Conservation (phyloP, 2,797 vertebrate genomes). For the Gymnodraco acuticeps region DNA sequence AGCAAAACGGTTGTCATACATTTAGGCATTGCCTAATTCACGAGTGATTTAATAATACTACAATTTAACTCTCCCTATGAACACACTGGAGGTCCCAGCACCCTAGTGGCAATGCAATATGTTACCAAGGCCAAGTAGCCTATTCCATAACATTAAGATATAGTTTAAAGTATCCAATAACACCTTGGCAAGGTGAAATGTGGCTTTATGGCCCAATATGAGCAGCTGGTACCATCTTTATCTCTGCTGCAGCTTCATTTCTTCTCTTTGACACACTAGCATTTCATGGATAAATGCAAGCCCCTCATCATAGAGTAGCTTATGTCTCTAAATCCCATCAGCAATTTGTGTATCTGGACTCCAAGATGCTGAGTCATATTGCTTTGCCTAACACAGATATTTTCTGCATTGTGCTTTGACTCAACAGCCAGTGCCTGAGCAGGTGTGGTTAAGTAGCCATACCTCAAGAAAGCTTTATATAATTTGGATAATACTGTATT, state of each 20-base stretch:
- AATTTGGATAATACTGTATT: neutral
- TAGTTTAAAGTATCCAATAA: neutral
- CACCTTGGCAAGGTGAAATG: neutral
- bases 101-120: neutral
- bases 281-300: constrained; percentile 28
- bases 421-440: constrained; percentile 43
- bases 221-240: constrained; percentile 1
- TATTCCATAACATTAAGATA: neutral
- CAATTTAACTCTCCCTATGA: neutral
- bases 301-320: constrained; percentile 36
- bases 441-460: constrained; percentile 47
- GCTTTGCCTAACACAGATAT: constrained; percentile 41
- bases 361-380: constrained; percentile 70
- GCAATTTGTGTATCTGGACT: constrained; percentile 50
- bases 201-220: neutral
- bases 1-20: constrained; percentile 10
- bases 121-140: too few species aligned
- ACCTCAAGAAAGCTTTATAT: constrained; percentile 15
- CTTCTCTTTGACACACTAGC: constrained; percentile 25
- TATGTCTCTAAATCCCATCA: constrained; percentile 54
- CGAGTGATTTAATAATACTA: constrained; percentile 1
- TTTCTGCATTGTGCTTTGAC: constrained; percentile 49
- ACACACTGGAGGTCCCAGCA: constrained; percentile 3
- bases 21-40: constrained; percentile 11
- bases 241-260: constrained; percentile 11